phyloP scores from a whole-genome alignment of 2,113 vertebrate species.

The Centropus bengalensis region DNA sequence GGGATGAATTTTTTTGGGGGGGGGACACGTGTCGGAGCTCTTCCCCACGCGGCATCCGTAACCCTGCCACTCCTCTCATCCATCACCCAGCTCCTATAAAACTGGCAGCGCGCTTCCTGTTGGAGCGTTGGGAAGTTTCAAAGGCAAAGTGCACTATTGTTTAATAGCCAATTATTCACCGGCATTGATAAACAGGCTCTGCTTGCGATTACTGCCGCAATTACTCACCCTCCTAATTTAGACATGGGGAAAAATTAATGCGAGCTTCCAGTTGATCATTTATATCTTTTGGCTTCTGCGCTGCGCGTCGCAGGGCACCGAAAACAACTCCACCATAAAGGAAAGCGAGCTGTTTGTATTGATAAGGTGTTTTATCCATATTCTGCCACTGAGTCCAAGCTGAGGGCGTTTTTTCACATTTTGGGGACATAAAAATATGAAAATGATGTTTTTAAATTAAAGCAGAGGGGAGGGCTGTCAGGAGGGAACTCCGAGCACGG shows the following conservation, averaged over 20 bases:
- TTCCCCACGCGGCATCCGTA: background rate
- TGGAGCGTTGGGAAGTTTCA: slow-evolving; percentile 30
- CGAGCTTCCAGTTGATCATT: slow-evolving; percentile 60
- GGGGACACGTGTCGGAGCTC: background rate
- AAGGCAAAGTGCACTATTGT: slow-evolving; percentile 69
- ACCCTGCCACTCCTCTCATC: slow-evolving; percentile 64
- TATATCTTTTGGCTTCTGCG: slow-evolving; percentile 49
- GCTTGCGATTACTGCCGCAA: slow-evolving; percentile 45
- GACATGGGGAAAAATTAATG: slow-evolving; percentile 66
- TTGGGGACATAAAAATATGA: background rate
- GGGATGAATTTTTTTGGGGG: background rate
- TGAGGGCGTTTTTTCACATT: background rate
- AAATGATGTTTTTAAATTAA: background rate
- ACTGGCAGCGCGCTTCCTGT: slow-evolving; percentile 41
- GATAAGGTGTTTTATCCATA: background rate
- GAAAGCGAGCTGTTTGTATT: slow-evolving; percentile 36
- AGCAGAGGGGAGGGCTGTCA: background rate
- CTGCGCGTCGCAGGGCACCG: background rate
- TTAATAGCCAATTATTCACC: slow-evolving; percentile 66
- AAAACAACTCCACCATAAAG: slow-evolving; percentile 44
- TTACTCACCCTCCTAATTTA: slow-evolving; percentile 69
- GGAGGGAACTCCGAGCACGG: background rate
- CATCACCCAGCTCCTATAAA: background rate
- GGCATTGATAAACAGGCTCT: slow-evolving; percentile 68
- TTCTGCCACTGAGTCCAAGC: background rate